A percentile compares a stretch with the other conserved stretches of the same genome.
These are phyloP conservation scores for Bellardia bayeri DNA, from an alignment of 2,888 invertebrate species.

Conservation along the genomic window DNA sequence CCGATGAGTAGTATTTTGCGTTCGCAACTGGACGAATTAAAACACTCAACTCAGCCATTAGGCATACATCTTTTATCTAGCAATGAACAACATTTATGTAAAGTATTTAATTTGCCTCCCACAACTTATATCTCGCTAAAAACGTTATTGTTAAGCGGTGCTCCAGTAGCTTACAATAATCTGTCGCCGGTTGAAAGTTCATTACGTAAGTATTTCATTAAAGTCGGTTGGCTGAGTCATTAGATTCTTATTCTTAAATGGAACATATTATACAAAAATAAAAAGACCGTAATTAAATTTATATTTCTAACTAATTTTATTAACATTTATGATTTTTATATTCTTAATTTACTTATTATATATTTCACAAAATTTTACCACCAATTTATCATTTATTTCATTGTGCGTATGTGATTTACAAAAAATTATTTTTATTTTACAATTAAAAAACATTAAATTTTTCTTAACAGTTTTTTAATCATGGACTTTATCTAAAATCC, in stretches of 20 bases:
- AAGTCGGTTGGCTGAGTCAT: conserved; percentile 84
- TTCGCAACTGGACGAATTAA: conserved; percentile 82
- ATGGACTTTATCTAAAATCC: too few relatives aligned
- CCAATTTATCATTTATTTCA: background rate
- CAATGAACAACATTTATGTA: conserved; percentile 90
- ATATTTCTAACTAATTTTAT: conserved; percentile 12
- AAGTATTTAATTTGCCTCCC: conserved; percentile 91
- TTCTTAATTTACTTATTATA: conserved; percentile 6
- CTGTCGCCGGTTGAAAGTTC: conserved; percentile 82
- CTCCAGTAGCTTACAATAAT: conserved; percentile 78
- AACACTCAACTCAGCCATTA: conserved; percentile 80
- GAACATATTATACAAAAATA: background rate
- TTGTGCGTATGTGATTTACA: too few relatives aligned
- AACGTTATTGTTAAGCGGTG: conserved; percentile 89
- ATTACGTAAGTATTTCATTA: conserved; percentile 85
- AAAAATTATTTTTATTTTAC: too few relatives aligned
- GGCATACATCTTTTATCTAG: conserved; percentile 87
- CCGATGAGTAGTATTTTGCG: conserved; percentile 86
- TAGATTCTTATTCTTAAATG: conserved; percentile 63
- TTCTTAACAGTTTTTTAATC: too few relatives aligned
- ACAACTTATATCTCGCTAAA: conserved; percentile 95
- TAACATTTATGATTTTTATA: conserved; percentile 11
- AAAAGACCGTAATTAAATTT: conserved; percentile 6
- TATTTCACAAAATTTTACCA: background rate
- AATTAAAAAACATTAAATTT: too few relatives aligned